Evolutionary conservation across 2,113 vertebrate genomes (phyloP).

Genomic region (Dipodomys ordii): DNA sequence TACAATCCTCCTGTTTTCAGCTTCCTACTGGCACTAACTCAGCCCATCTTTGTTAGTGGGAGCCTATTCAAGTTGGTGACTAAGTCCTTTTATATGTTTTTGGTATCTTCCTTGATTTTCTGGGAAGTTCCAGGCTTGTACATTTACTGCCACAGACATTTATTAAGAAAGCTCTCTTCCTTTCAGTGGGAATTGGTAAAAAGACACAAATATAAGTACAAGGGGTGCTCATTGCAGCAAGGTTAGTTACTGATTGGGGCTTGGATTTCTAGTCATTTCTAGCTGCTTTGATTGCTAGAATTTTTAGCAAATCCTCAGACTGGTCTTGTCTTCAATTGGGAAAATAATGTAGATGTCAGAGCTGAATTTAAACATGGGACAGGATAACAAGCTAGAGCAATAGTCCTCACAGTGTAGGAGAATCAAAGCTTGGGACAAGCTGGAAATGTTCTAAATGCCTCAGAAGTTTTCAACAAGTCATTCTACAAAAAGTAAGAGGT

Average conservation of each 20-base stretch:
- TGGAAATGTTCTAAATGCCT: neutral
- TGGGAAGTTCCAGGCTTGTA: neutral
- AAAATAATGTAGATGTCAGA: slow-evolving; percentile 1
- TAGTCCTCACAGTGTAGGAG: neutral
- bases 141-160: neutral
- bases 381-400: neutral
- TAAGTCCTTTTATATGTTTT: neutral
- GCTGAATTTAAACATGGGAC: neutral
- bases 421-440: neutral
- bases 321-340: neutral
- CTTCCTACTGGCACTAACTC: too few relatives aligned
- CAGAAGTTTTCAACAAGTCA: neutral
- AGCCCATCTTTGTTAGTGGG: neutral
- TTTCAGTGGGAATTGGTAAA: neutral
- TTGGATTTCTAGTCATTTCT: too few relatives aligned
- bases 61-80: neutral
- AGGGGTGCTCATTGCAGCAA: neutral
- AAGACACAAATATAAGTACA: neutral
- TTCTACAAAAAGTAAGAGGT: neutral
- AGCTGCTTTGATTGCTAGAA: neutral
- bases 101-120: neutral
- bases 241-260: too few relatives aligned
- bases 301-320: neutral
- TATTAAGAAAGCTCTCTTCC: slow-evolving; percentile 10
- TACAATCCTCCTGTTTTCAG: too few relatives aligned